Conservation (phyloP, 2,797 vertebrate species). For the Gastrophryne carolinensis region DNA sequence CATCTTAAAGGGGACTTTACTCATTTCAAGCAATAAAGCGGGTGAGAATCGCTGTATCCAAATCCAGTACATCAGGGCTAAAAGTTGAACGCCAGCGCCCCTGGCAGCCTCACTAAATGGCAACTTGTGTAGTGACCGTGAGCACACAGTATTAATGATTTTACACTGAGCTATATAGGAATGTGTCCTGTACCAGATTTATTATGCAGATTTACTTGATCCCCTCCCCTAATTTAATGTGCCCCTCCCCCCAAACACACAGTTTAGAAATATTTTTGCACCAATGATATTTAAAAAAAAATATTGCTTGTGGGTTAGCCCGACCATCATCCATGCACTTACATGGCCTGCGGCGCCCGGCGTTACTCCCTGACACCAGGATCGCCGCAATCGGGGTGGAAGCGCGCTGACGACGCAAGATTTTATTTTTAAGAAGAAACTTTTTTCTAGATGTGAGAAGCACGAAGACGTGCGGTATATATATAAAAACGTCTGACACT, state of each 20-base stretch:
- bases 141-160: not conserved
- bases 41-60: not conserved
- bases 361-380: not conserved
- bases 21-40: conserved; percentile 30
- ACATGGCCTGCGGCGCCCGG: too few relatives aligned
- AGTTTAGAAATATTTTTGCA: not conserved
- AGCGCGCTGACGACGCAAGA: not conserved
- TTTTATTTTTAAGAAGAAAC: not conserved
- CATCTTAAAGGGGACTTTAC: not conserved
- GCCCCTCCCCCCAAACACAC: not conserved
- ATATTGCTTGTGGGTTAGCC: not conserved
- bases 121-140: not conserved
- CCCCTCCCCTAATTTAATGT: too few relatives aligned
- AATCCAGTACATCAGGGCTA: not conserved
- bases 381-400: not conserved
- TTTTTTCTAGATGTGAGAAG: not conserved
- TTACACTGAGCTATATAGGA: not conserved
- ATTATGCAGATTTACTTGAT: not conserved
- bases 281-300: not conserved
- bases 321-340: not conserved
- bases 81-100: not conserved
- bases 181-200: not conserved
- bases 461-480: not conserved
- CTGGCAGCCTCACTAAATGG: not conserved
- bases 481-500: not conserved